Percentiles rank a stretch among this genome's conserved stretches.
Evolutionary conservation across 2,888 invertebrate genomes (phyloP).

Genomic region (Mesochorus sp.): DNA sequence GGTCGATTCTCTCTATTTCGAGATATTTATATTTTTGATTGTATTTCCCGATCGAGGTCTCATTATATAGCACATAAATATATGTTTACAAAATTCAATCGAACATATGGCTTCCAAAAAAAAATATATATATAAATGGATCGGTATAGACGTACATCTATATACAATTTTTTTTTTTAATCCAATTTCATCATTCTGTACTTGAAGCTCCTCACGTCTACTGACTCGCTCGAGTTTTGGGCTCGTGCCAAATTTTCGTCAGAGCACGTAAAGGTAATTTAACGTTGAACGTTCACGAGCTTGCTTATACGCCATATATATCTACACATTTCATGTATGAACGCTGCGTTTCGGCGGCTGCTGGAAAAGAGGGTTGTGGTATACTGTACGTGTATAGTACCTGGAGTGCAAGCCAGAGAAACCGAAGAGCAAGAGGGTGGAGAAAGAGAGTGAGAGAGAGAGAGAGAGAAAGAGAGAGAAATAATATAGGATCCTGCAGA

Average conservation of each 20-base stretch:
- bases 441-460: background rate
- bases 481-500: slow-evolving; percentile 58
- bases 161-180: slow-evolving; percentile 8
- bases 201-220: background rate
- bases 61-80: too few species aligned
- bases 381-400: slow-evolving; percentile 3
- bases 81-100: background rate
- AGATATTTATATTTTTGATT: too few species aligned
- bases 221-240: slow-evolving; percentile 63
- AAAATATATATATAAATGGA: too few species aligned
- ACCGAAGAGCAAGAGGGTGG: slow-evolving; percentile 31
- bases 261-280: slow-evolving; percentile 65
- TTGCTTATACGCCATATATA: slow-evolving; percentile 17
- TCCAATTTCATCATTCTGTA: slow-evolving; percentile 18
- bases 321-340: slow-evolving; percentile 34
- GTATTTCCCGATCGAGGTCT: too few species aligned
- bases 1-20: too few species aligned
- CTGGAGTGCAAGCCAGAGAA: slow-evolving; percentile 4
- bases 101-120: background rate
- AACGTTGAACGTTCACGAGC: slow-evolving; percentile 36
- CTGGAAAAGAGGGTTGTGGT: slow-evolving; percentile 42
- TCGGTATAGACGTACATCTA: too few species aligned
- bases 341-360: slow-evolving; percentile 35
- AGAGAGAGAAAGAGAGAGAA: background rate
- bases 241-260: slow-evolving; percentile 73